A percentile compares a stretch with the other conserved stretches of the same genome.
Conservation (phyloP, 2,888 invertebrate species). For the Microplitis manilae region DNA sequence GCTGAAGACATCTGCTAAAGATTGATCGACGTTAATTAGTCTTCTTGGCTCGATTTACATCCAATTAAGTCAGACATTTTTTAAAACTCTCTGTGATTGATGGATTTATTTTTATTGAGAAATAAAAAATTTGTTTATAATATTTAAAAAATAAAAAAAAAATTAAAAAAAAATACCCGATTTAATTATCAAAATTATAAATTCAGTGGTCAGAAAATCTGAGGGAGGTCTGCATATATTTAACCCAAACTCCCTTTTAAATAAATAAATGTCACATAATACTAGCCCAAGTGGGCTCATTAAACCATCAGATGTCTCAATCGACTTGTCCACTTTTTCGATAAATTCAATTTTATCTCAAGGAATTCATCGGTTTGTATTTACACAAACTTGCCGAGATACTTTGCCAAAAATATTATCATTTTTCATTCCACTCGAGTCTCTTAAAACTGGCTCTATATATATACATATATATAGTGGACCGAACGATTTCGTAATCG, state of each 20-base stretch:
- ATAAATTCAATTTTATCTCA: slow-evolving; percentile 27
- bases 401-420: slow-evolving; percentile 12
- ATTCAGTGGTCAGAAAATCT: neutral
- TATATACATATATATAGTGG: neutral
- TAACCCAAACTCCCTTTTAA: neutral
- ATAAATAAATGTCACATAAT: slow-evolving; percentile 12
- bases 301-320: slow-evolving; percentile 34
- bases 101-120: neutral
- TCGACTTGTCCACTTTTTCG: slow-evolving; percentile 10
- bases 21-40: neutral
- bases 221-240: neutral
- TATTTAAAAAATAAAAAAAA: too few species aligned
- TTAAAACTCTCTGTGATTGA: neutral
- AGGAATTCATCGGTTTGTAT: slow-evolving; percentile 30
- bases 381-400: slow-evolving; percentile 28
- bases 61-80: neutral
- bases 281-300: neutral
- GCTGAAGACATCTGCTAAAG: neutral
- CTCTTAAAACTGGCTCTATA: neutral
- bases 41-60: neutral
- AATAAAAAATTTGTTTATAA: too few species aligned
- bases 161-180: too few species aligned
- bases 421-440: neutral
- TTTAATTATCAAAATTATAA: neutral
- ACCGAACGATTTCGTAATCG: slow-evolving; percentile 31